Percentiles rank a stretch among this genome's conserved stretches.
Evolutionary conservation across 2,113 vertebrate genomes (phyloP).

Genomic region (Halcyon malimbica): DNA sequence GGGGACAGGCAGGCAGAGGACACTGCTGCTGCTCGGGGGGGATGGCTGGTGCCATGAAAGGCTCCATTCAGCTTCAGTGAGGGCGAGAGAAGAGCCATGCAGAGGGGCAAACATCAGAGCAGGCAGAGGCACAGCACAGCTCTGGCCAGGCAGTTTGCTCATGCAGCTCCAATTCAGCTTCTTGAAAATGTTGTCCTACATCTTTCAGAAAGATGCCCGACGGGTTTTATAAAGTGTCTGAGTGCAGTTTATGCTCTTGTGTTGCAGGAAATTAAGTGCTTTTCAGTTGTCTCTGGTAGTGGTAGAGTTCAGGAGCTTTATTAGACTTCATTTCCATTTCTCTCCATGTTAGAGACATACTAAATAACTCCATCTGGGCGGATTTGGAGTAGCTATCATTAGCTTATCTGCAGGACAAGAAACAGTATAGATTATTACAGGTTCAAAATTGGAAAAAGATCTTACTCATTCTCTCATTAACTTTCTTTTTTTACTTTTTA

Average conservation of each 20-base stretch:
- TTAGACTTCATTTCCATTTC: conserved; percentile 53
- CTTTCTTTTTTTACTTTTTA: neutral
- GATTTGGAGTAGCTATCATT: neutral
- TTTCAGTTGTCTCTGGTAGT: neutral
- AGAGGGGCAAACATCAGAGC: rapidly evolving
- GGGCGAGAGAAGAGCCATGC: rapidly evolving
- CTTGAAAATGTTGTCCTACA: neutral
- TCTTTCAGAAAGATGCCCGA: conserved; percentile 6
- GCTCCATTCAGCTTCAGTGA: neutral
- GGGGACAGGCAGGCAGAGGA: neutral
- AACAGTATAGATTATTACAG: neutral
- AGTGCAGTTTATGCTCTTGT: neutral
- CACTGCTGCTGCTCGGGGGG: neutral
- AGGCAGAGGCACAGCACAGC: rapidly evolving
- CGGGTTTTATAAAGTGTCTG: neutral
- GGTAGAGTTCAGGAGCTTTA: conserved; percentile 26
- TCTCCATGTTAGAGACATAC: neutral
- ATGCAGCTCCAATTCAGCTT: neutral
- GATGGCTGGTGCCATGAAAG: neutral
- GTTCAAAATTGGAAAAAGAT: neutral
- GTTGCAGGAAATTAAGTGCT: conserved; percentile 48
- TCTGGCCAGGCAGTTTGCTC: neutral
- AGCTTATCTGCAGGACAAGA: neutral
- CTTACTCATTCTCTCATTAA: neutral
- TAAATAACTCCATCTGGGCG: conserved; percentile 18